Percentiles rank a stretch among this genome's conserved stretches.
phyloP scores from a whole-genome alignment of 2,888 invertebrate genomes.

The Coleophora deauratella region DNA sequence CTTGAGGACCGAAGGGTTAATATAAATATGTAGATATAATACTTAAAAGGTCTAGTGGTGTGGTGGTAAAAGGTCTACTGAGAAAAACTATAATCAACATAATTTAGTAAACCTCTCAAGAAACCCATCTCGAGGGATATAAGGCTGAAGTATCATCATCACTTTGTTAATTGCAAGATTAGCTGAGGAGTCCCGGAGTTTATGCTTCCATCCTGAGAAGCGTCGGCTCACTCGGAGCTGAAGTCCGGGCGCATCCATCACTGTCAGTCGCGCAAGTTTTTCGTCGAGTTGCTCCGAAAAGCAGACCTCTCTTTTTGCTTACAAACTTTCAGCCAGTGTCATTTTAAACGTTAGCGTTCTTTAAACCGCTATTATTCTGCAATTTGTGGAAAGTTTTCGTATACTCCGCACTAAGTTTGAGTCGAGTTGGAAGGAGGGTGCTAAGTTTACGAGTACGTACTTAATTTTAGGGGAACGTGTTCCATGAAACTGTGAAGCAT shows the following conservation, averaged over 20 bases:
- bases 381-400: constrained; percentile 1
- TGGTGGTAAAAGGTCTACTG: too few species aligned
- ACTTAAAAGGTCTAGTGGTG: too few species aligned
- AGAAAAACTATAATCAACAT: too few species aligned
- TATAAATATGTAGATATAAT: too few species aligned
- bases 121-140: background rate
- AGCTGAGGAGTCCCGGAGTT: constrained; percentile 2
- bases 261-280: constrained; percentile 62
- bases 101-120: too few species aligned
- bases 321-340: constrained; percentile 55
- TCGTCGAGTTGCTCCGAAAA: constrained; percentile 52
- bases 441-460: background rate
- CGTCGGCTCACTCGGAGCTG: constrained; percentile 22
- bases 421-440: background rate
- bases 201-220: background rate
- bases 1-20: too few species aligned
- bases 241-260: constrained; percentile 59
- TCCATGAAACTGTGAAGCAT: too few species aligned
- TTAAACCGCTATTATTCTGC: constrained; percentile 36
- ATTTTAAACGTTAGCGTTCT: constrained; percentile 40
- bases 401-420: background rate
- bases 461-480: background rate
- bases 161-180: constrained; percentile 3
- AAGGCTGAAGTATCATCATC: background rate
- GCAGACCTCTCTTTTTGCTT: constrained; percentile 55